Percentiles rank a stretch among this genome's conserved stretches.
Evolutionary conservation across 2,113 vertebrate genomes (phyloP).

Genomic region (Rhinolophus sinicus): DNA sequence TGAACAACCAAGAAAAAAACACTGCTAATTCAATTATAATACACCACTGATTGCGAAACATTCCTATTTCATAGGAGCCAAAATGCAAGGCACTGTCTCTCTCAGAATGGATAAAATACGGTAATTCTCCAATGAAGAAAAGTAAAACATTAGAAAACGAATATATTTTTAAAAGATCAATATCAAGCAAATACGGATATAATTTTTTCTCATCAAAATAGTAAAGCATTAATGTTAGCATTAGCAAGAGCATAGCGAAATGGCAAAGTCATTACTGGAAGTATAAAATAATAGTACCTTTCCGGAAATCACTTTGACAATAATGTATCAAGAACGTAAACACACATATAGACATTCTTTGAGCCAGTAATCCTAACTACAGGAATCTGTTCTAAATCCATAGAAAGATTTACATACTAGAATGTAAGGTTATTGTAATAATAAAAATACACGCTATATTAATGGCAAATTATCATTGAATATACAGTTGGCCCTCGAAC

Average conservation of each 20-base stretch:
- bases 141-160: background rate
- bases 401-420: background rate
- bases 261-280: background rate
- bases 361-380: background rate
- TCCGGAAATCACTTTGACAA: background rate
- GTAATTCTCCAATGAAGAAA: constrained; percentile 34
- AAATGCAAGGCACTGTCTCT: background rate
- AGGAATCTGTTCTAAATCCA: background rate
- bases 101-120: background rate
- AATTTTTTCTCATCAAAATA: constrained; percentile 20
- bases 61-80: background rate
- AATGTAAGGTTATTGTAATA: background rate
- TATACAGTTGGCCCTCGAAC: background rate
- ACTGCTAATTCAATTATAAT: background rate
- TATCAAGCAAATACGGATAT: background rate
- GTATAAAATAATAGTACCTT: background rate
- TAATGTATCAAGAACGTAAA: background rate
- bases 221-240: background rate
- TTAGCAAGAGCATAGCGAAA: background rate
- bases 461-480: background rate
- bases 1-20: background rate
- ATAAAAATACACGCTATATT: background rate
- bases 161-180: background rate
- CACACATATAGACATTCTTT: background rate
- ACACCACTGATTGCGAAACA: background rate